Conservation (phyloP, 2,888 invertebrate species). For the Drosophila lutescens region DNA sequence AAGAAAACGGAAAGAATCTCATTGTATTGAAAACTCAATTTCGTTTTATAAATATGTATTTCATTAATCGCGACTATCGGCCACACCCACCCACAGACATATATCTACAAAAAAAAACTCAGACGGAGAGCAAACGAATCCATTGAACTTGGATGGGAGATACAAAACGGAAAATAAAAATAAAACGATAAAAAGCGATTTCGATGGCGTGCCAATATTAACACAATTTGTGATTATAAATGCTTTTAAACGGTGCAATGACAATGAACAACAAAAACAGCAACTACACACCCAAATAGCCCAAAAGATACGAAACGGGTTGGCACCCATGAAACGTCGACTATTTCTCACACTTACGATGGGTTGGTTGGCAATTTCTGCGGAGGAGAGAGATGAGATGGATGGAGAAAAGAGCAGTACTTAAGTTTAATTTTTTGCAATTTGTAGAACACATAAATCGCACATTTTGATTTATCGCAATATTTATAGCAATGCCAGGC, state of each 20-base stretch:
- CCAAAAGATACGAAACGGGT: conserved; percentile 37
- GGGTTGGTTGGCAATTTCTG: not conserved
- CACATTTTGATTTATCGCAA: conserved; percentile 81
- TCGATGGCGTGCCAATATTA: conserved; percentile 79
- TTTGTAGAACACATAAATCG: conserved; percentile 81
- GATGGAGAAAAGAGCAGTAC: conserved; percentile 65
- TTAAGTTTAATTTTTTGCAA: conserved; percentile 80
- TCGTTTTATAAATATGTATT: conserved; percentile 71
- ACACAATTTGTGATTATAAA: conserved; percentile 80
- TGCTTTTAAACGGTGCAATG: conserved; percentile 77
- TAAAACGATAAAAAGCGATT: conserved; percentile 41
- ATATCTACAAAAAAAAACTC: conserved; percentile 1
- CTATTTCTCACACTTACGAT: conserved; percentile 74
- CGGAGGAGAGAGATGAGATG: conserved; percentile 4
- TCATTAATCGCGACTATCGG: conserved; percentile 65
- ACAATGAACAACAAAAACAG: conserved; percentile 72
- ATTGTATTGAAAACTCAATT: conserved; percentile 73
- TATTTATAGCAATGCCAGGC: conserved; percentile 78
- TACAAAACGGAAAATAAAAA: conserved; percentile 5
- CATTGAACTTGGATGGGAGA: conserved; percentile 73
- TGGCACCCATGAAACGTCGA: conserved; percentile 61
- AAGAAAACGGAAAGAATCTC: conserved; percentile 21
- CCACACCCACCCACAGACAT: conserved; percentile 50
- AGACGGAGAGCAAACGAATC: conserved; percentile 37
- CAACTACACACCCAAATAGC: conserved; percentile 40